Base-by-base conservation (phyloP, 2,113 vertebrate species). In the Ictalurus furcatus region DNA sequence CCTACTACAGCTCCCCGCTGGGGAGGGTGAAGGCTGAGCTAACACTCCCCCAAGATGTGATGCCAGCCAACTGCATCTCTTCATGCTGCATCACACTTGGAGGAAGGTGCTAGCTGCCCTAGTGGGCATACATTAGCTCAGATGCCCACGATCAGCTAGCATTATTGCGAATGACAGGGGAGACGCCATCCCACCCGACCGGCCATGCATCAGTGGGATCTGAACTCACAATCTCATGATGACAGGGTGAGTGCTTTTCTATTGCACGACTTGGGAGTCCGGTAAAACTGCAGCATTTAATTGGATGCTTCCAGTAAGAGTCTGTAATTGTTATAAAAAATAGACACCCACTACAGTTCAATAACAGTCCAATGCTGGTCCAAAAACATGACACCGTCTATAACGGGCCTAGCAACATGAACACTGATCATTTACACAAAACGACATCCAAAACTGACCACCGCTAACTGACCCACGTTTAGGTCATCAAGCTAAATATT, bases 191-290 rank as follows among this genome's bases (percentile, higher is more conserved):
- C 12, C 12, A 74, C 17, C 37, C 19, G 44, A 16, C 19, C 73
- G 21, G 7, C 2, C 65, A 19, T 21, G 76, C 44, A 28, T 14
- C 25, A 3, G 13, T 6, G 23, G 65, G 28, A n/a, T 40, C 23
- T 74, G 17, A 40, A 25, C 1, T 44, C 0, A 44, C 19, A 74
- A 44, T 25, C 16, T 44, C 73, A 3, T 21, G 73, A 44, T 40
- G 19, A 73, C 0, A 73, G 71, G 0, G 30, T 3, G 0, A 40
- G 71, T 21, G 7, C 34, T 74, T 44, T 40, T 19, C 30, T 19
- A 0, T 19, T 23, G n/a, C 0, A 0, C 9, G 0, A 13, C 12
- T 52, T 28, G 11, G 11, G 40, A 28, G 12, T 25, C 44, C 5
- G 2, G 1, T n/a, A 78, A 25, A 48, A 78, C 1, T 25, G 52